Evolutionary conservation across 1,140 invertebrate species (phyloP).

Genomic region (Oryzaephilus surinamensis): DNA sequence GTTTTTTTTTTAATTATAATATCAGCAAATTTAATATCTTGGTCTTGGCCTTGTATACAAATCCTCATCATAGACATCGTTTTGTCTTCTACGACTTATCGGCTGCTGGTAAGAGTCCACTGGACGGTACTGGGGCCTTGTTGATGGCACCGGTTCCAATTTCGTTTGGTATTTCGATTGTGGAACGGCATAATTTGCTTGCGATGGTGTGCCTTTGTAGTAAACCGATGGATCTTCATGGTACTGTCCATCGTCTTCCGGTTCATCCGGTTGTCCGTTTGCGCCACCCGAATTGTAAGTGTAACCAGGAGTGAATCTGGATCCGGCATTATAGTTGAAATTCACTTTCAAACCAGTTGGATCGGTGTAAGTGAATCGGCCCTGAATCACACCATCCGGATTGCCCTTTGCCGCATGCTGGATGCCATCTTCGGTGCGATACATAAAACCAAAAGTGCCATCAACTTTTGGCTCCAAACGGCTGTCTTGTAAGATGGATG

Average conservation of each 20-base stretch:
- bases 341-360: slow-evolving; percentile 35
- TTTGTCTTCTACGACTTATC: too few relatives aligned
- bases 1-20: too few relatives aligned
- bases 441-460: slow-evolving; percentile 30
- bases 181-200: background rate
- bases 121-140: too few relatives aligned
- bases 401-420: slow-evolving; percentile 30
- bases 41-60: too few relatives aligned
- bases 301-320: slow-evolving; percentile 21
- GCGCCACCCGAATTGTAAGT: slow-evolving; percentile 15
- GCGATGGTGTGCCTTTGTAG: background rate
- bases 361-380: slow-evolving; percentile 33
- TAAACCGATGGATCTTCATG: too few relatives aligned
- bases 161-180: too few relatives aligned
- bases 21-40: too few relatives aligned
- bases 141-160: too few relatives aligned
- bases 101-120: too few relatives aligned
- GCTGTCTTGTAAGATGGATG: slow-evolving; percentile 23
- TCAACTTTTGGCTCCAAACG: slow-evolving; percentile 22
- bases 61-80: too few relatives aligned
- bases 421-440: slow-evolving; percentile 34
- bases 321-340: slow-evolving; percentile 32
- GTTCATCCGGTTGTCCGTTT: background rate
- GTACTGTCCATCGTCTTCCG: background rate
- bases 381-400: slow-evolving; percentile 27